Evolutionary conservation across 2,888 invertebrate species (phyloP).

Genomic region (Heliconius hortense): DNA sequence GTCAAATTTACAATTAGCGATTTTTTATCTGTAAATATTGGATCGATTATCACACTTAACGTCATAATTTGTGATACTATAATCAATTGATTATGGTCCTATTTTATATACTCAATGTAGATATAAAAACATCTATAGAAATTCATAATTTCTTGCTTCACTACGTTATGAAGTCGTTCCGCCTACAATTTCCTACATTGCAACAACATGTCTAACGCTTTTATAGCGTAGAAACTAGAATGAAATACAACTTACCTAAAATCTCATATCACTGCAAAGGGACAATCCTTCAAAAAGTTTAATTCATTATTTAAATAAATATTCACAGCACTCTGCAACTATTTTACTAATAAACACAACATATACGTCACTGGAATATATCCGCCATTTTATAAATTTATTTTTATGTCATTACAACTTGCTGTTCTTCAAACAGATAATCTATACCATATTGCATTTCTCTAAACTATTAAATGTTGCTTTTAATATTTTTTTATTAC

Average conservation of each 20-base stretch:
- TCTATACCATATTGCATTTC: not conserved
- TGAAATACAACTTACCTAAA: constrained; percentile 55
- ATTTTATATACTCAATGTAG: not conserved
- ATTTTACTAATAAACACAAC: constrained; percentile 69
- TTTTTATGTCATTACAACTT: constrained; percentile 43
- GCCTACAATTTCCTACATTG: constrained; percentile 62
- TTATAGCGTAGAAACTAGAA: constrained; percentile 30
- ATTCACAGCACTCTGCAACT: constrained; percentile 55
- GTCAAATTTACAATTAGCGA: not conserved
- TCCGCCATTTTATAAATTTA: constrained; percentile 77
- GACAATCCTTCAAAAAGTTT: constrained; percentile 26
- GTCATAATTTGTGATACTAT: not conserved
- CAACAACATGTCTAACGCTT: constrained; percentile 45
- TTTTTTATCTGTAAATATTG: constrained; percentile 14
- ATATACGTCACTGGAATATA: constrained; percentile 74
- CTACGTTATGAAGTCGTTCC: constrained; percentile 46
- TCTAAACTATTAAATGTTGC: no score
- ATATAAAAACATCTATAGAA: not conserved
- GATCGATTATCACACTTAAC: constrained; percentile 1
- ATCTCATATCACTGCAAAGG: constrained; percentile 14
- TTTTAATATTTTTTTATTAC: no score
- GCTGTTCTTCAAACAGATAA: constrained; percentile 27
- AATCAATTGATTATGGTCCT: not conserved
- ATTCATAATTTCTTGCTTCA: constrained; percentile 8
- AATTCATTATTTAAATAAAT: constrained; percentile 58